A percentile compares a stretch with the other conserved stretches of the same genome.
phyloP scores from a whole-genome alignment of 2,797 vertebrate genomes.

The Naso thynnoides region DNA sequence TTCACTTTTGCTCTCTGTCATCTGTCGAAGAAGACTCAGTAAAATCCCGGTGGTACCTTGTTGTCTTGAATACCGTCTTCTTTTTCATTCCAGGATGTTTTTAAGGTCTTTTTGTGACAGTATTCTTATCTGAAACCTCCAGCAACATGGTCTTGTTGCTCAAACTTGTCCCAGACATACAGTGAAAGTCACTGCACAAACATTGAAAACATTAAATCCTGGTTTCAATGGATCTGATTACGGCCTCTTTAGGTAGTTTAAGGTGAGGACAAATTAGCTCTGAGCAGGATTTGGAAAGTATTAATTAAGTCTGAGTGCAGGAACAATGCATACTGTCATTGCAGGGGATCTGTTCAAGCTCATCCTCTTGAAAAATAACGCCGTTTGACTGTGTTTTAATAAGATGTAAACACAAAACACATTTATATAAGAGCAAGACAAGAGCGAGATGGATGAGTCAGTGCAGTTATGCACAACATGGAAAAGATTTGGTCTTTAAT shows the following conservation, averaged over 20 bases:
- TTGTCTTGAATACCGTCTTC: neutral
- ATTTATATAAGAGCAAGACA: neutral
- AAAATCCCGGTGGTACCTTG: neutral
- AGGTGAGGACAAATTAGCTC: constrained; percentile 12
- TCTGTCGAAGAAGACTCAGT: neutral
- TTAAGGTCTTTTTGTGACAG: neutral
- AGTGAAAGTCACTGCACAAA: neutral
- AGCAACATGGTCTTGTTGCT: neutral
- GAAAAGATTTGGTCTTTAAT: neutral
- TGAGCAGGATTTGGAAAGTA: constrained; percentile 5
- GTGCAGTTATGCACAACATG: neutral
- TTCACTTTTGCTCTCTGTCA: neutral
- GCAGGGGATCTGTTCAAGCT: neutral
- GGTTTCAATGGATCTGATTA: constrained; percentile 17
- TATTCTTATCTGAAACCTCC: constrained; percentile 8
- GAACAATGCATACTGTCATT: neutral
- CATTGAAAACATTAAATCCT: neutral
- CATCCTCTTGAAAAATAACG: neutral
- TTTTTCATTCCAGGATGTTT: neutral
- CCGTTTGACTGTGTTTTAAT: neutral
- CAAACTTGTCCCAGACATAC: constrained; percentile 8
- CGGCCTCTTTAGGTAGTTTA: neutral
- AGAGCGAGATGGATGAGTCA: neutral
- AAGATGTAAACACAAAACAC: neutral
- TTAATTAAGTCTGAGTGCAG: constrained; percentile 14